phyloP scores from a whole-genome alignment of 2,113 vertebrate species.

The Etia nguti region DNA sequence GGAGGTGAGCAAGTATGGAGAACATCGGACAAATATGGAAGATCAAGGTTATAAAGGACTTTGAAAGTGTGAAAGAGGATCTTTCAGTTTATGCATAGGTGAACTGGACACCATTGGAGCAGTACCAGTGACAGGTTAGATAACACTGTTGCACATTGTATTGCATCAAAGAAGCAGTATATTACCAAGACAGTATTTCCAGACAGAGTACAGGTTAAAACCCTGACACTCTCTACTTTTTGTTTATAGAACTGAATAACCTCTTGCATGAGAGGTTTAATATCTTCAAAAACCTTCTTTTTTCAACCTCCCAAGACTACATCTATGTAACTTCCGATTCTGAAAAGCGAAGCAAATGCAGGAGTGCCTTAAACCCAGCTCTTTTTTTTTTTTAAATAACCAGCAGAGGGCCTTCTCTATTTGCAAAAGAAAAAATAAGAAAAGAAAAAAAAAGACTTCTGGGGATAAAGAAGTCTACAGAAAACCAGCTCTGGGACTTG shows the following conservation, averaged over 20 bases:
- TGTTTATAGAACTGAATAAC: not conserved
- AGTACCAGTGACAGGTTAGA: not conserved
- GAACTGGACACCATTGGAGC: not conserved
- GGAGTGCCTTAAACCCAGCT: not conserved
- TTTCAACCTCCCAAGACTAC: not conserved
- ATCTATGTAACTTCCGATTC: not conserved
- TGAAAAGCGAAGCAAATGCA: not conserved
- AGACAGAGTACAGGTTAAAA: not conserved
- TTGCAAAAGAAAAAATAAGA: not conserved
- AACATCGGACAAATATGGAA: not conserved
- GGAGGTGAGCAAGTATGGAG: not conserved
- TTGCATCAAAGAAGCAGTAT: not conserved
- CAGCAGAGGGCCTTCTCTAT: not conserved
- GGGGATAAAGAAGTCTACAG: not conserved
- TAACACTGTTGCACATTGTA: not conserved
- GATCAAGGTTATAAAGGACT: not conserved
- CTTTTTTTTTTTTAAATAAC: not conserved
- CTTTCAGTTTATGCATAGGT: not conserved
- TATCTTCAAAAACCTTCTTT: not conserved
- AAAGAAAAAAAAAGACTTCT: not conserved
- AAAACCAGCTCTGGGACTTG: not conserved
- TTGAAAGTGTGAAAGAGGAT: not conserved
- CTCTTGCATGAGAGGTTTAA: not conserved
- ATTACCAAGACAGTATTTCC: not conserved
- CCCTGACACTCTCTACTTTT: not conserved